A percentile compares a stretch with the other conserved stretches of the same genome.
These are phyloP conservation scores for Botia almorhae DNA, from an alignment of 2,797 vertebrate genomes.

Conservation along the genomic window DNA sequence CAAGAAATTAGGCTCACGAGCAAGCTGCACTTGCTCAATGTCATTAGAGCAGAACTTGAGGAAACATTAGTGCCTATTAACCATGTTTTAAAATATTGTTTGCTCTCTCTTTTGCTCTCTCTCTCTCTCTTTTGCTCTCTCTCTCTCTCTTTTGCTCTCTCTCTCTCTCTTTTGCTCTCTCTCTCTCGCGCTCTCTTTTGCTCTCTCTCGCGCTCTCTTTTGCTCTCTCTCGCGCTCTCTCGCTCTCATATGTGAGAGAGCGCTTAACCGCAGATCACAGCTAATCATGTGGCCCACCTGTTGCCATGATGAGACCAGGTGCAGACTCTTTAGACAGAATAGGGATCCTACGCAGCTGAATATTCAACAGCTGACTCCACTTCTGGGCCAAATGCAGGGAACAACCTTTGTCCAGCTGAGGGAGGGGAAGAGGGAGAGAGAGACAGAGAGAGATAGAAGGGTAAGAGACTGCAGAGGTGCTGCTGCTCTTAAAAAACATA, in stretches of 20 bases:
- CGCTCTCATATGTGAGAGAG: neutral
- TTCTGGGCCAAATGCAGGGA: slow-evolving; percentile 96
- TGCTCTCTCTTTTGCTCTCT: too few species aligned
- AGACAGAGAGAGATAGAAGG: neutral
- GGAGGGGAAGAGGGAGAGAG: neutral
- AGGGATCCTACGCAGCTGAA: slow-evolving; percentile 92
- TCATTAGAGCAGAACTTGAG: slow-evolving; percentile 21
- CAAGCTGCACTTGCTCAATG: neutral
- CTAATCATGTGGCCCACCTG: slow-evolving; percentile 76
- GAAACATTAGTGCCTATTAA: too few species aligned
- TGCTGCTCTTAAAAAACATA: neutral
- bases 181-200: too few species aligned
- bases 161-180: too few species aligned
- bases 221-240: slow-evolving; percentile 1
- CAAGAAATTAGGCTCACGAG: slow-evolving; percentile 19
- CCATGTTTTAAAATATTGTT: neutral
- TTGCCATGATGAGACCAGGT: slow-evolving; percentile 93
- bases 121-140: too few species aligned
- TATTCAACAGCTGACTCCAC: slow-evolving; percentile 93
- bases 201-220: too few species aligned
- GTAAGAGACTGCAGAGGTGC: neutral
- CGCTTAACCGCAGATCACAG: neutral
- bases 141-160: too few species aligned
- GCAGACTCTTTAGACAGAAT: slow-evolving; percentile 97
- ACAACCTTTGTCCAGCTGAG: slow-evolving; percentile 88